A percentile compares a stretch with the other conserved stretches of the same genome.
Conservation (phyloP, 1,140 invertebrate species). For the Neuroterus valhalla region DNA sequence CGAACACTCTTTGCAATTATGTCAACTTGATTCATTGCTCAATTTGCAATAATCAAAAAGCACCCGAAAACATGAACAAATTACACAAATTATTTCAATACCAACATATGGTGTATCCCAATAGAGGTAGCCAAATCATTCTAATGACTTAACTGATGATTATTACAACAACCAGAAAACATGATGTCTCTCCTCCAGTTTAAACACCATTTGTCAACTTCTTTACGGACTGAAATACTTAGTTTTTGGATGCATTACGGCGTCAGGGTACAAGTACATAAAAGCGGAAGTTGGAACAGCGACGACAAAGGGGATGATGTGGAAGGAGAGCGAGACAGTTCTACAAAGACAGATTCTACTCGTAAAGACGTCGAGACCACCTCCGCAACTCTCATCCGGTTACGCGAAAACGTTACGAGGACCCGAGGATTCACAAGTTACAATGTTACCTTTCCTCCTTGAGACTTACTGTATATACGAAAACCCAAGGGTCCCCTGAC, state of each 20-base stretch:
- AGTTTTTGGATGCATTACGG: background rate
- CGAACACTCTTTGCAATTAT: background rate
- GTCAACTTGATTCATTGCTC: too few species aligned
- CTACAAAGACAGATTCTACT: conserved; percentile 69
- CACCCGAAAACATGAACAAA: too few species aligned
- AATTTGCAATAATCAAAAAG: too few species aligned
- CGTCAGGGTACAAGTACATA: background rate
- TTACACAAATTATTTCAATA: too few species aligned
- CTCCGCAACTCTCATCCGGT: conserved; percentile 56
- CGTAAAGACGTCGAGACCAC: conserved; percentile 68
- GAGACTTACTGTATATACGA: conserved; percentile 25
- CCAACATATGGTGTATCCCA: too few species aligned
- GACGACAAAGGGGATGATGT: conserved; percentile 22
- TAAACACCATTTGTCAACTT: background rate
- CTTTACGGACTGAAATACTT: background rate
- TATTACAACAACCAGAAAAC: too few species aligned
- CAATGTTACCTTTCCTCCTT: conserved; percentile 49
- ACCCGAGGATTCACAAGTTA: conserved; percentile 63
- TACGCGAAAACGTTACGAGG: conserved; percentile 57
- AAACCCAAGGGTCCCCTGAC: conserved; percentile 39
- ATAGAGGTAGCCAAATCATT: too few species aligned
- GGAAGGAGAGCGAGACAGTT: conserved; percentile 62
- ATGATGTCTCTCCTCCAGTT: too few species aligned
- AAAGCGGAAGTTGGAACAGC: conserved; percentile 19
- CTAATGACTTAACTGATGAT: too few species aligned